These are phyloP conservation scores for Polymixis lichenea DNA, from an alignment of 2,888 invertebrate genomes.

Conservation along the genomic window DNA sequence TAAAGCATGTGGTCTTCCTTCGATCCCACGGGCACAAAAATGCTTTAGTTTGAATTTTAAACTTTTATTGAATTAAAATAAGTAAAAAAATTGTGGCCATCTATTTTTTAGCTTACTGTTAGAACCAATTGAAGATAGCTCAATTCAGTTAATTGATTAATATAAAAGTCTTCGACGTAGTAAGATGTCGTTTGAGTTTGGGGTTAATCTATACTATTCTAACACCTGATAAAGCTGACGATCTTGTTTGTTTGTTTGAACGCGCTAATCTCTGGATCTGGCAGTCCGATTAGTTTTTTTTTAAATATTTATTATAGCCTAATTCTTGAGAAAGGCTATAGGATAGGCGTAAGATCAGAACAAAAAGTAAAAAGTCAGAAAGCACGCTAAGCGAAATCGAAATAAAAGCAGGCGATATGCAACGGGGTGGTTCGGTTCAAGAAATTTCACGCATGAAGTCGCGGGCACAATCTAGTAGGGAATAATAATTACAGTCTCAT, in stretches of 20 bases:
- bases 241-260: too few species aligned
- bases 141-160: constrained; percentile 15
- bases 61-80: not conserved
- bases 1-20: not conserved
- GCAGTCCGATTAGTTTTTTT: too few species aligned
- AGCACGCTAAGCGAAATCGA: too few species aligned
- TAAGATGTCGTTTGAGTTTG: constrained; percentile 40
- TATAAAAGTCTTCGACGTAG: constrained; percentile 17
- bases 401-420: too few species aligned
- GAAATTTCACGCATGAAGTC: too few species aligned
- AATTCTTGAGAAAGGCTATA: too few species aligned
- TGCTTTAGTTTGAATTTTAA: not conserved
- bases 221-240: too few species aligned
- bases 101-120: not conserved
- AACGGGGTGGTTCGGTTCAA: too few species aligned
- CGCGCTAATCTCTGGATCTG: too few species aligned
- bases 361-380: too few species aligned
- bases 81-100: not conserved
- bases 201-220: constrained; percentile 16
- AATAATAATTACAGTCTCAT: constrained; percentile 40
- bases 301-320: too few species aligned
- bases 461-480: not conserved
- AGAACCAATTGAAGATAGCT: constrained; percentile 29
- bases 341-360: too few species aligned
- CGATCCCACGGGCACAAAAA: not conserved